phyloP scores from a whole-genome alignment of 2,888 invertebrate genomes.

The Dinocampus coccinellae region DNA sequence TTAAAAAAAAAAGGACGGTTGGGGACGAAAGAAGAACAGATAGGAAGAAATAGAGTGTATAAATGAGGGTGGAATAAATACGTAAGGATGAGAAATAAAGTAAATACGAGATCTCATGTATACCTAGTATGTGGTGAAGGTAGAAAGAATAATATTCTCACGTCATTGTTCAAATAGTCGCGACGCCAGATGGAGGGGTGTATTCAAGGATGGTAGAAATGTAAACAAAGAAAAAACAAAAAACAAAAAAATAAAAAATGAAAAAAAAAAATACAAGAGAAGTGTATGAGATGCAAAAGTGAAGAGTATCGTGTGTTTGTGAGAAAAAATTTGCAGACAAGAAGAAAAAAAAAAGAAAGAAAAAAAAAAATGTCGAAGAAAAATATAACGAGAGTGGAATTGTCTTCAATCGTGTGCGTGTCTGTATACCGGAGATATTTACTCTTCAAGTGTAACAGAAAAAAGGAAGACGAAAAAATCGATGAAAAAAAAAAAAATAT shows the following conservation, averaged over 20 bases:
- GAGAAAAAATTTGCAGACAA: too few species aligned
- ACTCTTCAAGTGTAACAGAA: too few species aligned
- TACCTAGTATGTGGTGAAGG: constrained; percentile 9
- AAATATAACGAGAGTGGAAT: neutral
- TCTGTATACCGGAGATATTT: neutral
- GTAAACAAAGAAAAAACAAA: neutral
- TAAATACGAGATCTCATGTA: neutral
- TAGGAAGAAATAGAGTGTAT: too few species aligned
- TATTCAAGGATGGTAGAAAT: neutral
- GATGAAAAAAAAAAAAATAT: neutral
- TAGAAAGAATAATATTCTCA: constrained; percentile 51
- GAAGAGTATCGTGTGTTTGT: neutral
- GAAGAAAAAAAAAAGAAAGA: too few species aligned
- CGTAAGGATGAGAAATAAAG: neutral
- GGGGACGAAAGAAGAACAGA: too few species aligned
- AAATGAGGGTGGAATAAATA: neutral
- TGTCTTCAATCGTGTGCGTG: neutral
- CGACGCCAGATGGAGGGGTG: constrained; percentile 26
- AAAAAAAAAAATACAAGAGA: neutral
- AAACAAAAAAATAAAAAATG: neutral
- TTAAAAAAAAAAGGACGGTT: too few species aligned
- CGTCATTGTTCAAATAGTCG: constrained; percentile 47
- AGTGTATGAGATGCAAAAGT: constrained; percentile 4
- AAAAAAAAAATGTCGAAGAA: constrained; percentile 4
- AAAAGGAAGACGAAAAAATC: too few species aligned